Conservation (phyloP, 2,113 vertebrate species). For the Paralichthys olivaceus region DNA sequence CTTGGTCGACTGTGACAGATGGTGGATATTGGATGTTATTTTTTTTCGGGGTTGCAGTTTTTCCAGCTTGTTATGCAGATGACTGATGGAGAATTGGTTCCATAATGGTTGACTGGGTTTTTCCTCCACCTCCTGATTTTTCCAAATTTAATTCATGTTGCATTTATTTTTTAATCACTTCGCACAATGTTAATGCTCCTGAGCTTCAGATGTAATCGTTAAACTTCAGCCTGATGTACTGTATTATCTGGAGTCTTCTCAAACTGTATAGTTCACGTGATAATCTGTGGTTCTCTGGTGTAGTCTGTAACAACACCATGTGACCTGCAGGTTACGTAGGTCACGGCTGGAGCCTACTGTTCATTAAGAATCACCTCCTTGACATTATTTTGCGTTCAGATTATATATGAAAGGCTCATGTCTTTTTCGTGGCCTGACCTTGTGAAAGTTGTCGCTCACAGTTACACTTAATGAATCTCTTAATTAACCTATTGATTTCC, state of each 20-base stretch:
- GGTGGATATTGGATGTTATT: slow-evolving; percentile 29
- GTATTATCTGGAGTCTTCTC: background rate
- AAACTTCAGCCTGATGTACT: background rate
- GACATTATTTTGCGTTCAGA: slow-evolving; percentile 37
- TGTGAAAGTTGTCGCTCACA: slow-evolving; percentile 52
- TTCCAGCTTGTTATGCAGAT: slow-evolving; percentile 32
- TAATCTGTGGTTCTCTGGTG: background rate
- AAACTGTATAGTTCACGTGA: slow-evolving; percentile 4
- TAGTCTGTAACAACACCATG: background rate
- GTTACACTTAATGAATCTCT: slow-evolving; percentile 68
- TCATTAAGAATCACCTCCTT: slow-evolving; percentile 26
- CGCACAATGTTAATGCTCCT: background rate
- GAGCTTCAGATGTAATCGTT: slow-evolving; percentile 1
- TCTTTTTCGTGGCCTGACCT: slow-evolving; percentile 43
- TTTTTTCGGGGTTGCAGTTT: slow-evolving; percentile 27
- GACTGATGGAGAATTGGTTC: slow-evolving; percentile 11
- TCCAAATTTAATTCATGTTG: background rate
- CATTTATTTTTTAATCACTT: background rate
- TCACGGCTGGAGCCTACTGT: background rate
- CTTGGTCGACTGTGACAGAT: slow-evolving; percentile 37
- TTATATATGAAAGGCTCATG: slow-evolving; percentile 26
- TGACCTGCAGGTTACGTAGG: background rate
- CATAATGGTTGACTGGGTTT: background rate
- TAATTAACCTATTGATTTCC: slow-evolving; percentile 72
- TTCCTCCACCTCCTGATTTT: background rate